A percentile compares a stretch with the other conserved stretches of the same genome.
Conservation (phyloP, 1,140 invertebrate species). For the Microplitis mediator region DNA sequence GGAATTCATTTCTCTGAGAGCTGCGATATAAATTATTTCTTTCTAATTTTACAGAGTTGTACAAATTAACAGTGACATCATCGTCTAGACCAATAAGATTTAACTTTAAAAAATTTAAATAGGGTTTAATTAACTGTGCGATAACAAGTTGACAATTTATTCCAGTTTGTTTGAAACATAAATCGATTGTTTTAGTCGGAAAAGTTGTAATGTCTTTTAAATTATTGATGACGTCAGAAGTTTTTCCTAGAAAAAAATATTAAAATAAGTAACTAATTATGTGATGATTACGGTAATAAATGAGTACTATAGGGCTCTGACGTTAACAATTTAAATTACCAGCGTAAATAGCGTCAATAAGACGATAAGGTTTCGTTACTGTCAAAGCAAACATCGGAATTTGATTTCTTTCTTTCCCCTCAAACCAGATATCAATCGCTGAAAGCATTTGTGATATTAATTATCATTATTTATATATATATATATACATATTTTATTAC, state of each 20-base stretch:
- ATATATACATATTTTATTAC: too few species aligned
- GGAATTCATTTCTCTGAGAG: conserved; percentile 39
- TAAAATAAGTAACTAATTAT: background rate
- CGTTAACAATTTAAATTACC: conserved; percentile 35
- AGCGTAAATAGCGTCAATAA: conserved; percentile 42
- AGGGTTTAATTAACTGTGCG: conserved; percentile 39
- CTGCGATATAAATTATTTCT: conserved; percentile 45
- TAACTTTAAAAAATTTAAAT: conserved; percentile 43
- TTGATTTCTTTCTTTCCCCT: conserved; percentile 47
- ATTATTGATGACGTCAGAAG: conserved; percentile 21
- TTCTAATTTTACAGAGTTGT: conserved; percentile 38
- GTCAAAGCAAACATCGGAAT: conserved; percentile 51
- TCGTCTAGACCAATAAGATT: conserved; percentile 27
- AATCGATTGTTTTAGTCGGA: conserved; percentile 34
- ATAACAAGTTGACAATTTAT: conserved; percentile 36
- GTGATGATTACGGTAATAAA: background rate
- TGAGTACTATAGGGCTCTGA: background rate
- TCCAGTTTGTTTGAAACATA: conserved; percentile 40
- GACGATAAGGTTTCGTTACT: conserved; percentile 46
- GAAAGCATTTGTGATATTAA: conserved; percentile 2
- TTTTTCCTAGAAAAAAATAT: conserved; percentile 35
- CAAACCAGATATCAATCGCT: conserved; percentile 48
- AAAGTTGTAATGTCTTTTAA: conserved; percentile 41
- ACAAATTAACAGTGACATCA: conserved; percentile 39
- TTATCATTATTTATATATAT: background rate